A percentile compares a stretch with the other conserved stretches of the same genome.
phyloP scores from a whole-genome alignment of 2,888 invertebrate genomes.

The Chaetogeoica ovagalla region DNA sequence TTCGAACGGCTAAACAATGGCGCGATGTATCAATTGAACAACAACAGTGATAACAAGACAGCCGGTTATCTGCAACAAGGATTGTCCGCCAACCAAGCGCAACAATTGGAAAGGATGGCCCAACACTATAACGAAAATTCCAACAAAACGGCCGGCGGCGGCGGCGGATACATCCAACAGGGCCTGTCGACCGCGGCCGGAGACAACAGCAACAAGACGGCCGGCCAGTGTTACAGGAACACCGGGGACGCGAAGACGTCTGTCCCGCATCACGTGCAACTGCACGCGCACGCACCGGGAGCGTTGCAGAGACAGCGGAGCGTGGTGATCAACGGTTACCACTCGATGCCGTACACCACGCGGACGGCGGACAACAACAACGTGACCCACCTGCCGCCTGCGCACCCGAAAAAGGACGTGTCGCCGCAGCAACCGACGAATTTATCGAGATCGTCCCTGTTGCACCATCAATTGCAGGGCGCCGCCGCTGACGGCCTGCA shows the following conservation, averaged over 20 bases:
- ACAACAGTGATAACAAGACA: constrained; percentile 9
- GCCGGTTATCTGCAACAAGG: constrained; percentile 33
- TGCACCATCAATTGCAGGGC: not conserved
- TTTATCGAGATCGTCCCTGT: not conserved
- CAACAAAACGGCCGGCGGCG: constrained; percentile 12
- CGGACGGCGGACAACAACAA: not conserved
- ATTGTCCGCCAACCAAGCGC: constrained; percentile 44
- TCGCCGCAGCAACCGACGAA: not conserved
- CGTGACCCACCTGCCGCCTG: constrained; percentile 37
- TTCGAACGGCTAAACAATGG: not conserved
- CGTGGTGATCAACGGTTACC: constrained; percentile 44
- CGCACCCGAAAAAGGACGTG: constrained; percentile 41
- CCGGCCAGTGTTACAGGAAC: not conserved
- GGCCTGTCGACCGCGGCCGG: constrained; percentile 56
- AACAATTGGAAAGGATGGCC: constrained; percentile 47
- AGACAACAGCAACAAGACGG: constrained; percentile 55
- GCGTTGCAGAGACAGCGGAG: constrained; percentile 39
- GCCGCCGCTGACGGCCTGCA: not conserved
- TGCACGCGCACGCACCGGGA: constrained; percentile 18
- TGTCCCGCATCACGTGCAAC: not conserved
- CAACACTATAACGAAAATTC: constrained; percentile 22
- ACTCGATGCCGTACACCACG: constrained; percentile 40
- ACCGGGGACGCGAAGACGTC: constrained; percentile 21
- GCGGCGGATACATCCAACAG: constrained; percentile 25
- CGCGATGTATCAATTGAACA: not conserved